Conservation (phyloP, 2,113 vertebrate species). For the Misgurnus anguillicaudatus region DNA sequence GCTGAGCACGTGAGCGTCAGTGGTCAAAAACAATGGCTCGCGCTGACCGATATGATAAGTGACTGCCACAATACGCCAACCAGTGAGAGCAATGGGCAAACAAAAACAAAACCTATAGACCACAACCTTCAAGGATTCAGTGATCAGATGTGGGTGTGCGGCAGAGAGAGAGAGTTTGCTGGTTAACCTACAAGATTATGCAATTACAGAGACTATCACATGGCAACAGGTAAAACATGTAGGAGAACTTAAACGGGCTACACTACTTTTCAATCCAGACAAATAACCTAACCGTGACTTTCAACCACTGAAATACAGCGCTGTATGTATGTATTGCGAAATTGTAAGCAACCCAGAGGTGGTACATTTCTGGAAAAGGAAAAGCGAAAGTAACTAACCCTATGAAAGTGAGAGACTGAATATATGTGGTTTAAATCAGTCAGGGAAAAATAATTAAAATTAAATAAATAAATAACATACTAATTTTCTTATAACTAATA, state of each 20-base stretch:
- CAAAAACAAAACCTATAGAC: conserved; percentile 49
- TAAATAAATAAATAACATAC: background rate
- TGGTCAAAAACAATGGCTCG: conserved; percentile 69
- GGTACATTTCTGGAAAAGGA: conserved; percentile 24
- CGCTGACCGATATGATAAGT: conserved; percentile 71
- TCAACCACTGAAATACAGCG: background rate
- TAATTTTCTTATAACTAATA: background rate
- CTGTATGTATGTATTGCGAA: background rate
- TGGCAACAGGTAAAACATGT: conserved; percentile 34
- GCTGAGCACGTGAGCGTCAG: conserved; percentile 67
- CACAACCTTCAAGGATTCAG: background rate
- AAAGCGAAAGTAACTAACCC: conserved; percentile 3
- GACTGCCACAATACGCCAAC: conserved; percentile 69
- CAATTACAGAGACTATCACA: conserved; percentile 22
- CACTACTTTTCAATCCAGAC: conserved; percentile 21
- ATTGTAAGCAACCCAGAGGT: conserved; percentile 6
- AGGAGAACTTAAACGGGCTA: background rate
- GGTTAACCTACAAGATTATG: conserved; percentile 22
- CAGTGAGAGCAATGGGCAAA: conserved; percentile 68
- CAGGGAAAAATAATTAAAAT: background rate
- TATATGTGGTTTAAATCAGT: background rate
- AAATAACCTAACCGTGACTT: background rate
- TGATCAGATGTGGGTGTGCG: conserved; percentile 19
- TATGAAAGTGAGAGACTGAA: background rate
- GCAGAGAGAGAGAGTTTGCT: conserved; percentile 14